A percentile compares a stretch with the other conserved stretches of the same genome.
These are phyloP conservation scores for Tanytarsus gracilentus DNA, from an alignment of 2,888 invertebrate species.

Conservation along the genomic window DNA sequence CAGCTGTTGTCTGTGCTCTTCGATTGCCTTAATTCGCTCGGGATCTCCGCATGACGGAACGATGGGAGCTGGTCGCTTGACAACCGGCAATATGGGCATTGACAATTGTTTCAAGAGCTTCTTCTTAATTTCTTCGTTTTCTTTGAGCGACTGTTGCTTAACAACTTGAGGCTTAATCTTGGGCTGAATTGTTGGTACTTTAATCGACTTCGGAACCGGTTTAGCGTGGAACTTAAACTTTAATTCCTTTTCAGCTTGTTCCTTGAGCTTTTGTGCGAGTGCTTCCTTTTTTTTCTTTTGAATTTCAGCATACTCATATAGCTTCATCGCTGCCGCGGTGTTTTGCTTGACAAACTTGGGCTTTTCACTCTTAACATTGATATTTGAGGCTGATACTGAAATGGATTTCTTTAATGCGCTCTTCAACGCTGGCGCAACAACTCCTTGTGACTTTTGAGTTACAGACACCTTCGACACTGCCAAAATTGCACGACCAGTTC, in stretches of 20 bases:
- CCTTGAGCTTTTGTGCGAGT: neutral
- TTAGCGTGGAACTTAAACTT: slow-evolving; percentile 22
- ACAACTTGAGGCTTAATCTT: neutral
- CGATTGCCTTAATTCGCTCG: neutral
- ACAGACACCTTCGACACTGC: slow-evolving; percentile 12
- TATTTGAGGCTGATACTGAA: neutral
- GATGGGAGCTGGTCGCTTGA: neutral
- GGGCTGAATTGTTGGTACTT: neutral
- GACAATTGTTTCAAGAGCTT: slow-evolving; percentile 1
- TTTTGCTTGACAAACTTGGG: too few relatives aligned
- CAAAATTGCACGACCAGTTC: slow-evolving; percentile 8
- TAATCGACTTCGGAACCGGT: slow-evolving; percentile 14
- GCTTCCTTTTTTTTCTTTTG: slow-evolving; percentile 23
- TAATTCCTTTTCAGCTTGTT: slow-evolving; percentile 5
- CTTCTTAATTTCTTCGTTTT: neutral
- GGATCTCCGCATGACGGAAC: slow-evolving; percentile 22
- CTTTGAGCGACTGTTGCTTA: neutral
- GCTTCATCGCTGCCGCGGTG: neutral
- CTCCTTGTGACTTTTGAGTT: neutral
- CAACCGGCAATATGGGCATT: neutral
- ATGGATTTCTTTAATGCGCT: neutral
- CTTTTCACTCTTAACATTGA: neutral
- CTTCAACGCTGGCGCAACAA: neutral
- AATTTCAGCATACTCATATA: slow-evolving; percentile 20
- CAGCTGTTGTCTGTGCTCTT: neutral